Base-by-base conservation (phyloP, 2,113 vertebrate genomes). In the Gobius niger region DNA sequence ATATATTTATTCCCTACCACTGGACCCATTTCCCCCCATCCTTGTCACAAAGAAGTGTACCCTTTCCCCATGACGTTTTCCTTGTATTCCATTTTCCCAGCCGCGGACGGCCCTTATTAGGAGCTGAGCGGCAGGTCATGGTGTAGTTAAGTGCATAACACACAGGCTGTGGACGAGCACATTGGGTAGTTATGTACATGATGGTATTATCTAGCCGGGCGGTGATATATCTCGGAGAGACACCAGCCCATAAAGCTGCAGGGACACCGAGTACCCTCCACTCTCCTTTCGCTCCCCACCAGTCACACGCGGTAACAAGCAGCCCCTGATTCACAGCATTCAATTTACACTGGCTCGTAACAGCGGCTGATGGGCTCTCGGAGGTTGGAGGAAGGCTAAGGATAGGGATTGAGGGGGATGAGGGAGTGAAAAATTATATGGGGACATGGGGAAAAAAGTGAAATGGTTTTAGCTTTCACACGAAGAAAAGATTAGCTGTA, bases 261-360 rank as follows among this genome's bases (percentile, higher is more conserved):
- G 87, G 87, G 85, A 89, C 83, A 82, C 78, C 67, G 68, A 82
- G 82, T 82, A 74, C 86, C 70, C 72, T 74, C 77, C 81, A 70
- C 68, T 76, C 72, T 69, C 59, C 79, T 73, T 74, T 77, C 66
- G 7, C 73, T 73, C 67, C 75, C 82, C 76, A 71, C 80, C 60
- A 78, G 84, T 87, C 85, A 81, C 82, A 82, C 61, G 79, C 79
- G 49, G 80, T 83, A 88, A 88, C 87, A 81, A 74, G 76, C 82
- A 11, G 65, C 61, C 73, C 52, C 82, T 90, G 86, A 86, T 90
- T 90, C 87, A 89, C 87, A 81, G 85, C 87, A 87, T 88, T 89
- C 88, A 88, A 89, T 88, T 91, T 88, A 84, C 88, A 78, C 87
- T 4, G 61, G 72, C 85, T 88, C 74, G 73, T 91, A 87, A 91